Conservation (phyloP, 2,797 vertebrate genomes). For the Xiphorhynchus erythropygius region DNA sequence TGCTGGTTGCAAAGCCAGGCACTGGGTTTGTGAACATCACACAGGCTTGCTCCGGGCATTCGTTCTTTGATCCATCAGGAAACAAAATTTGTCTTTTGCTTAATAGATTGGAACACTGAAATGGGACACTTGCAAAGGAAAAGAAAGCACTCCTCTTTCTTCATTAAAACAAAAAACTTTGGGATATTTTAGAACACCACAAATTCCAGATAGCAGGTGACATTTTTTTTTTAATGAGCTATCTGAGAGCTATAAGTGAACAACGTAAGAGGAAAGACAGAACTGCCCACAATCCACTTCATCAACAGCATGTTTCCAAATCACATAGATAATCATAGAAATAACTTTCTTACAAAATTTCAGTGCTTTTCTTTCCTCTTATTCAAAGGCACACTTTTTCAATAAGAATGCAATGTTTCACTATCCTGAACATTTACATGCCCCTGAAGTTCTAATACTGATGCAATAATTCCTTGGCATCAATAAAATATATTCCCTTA, state of each 20-base stretch:
- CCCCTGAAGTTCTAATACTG: conserved; percentile 27
- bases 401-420: conserved; percentile 3
- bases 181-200: background rate
- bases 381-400: background rate
- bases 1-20: background rate
- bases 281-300: background rate
- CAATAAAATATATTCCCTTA: conserved; percentile 53
- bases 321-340: background rate
- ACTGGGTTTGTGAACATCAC: background rate
- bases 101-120: background rate
- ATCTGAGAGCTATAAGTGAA: background rate
- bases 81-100: background rate
- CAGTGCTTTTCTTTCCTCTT: background rate
- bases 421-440: conserved; percentile 34
- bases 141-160: background rate
- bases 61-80: background rate
- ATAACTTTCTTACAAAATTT: background rate
- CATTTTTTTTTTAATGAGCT: background rate
- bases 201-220: background rate
- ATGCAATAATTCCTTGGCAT: conserved; percentile 61
- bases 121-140: background rate
- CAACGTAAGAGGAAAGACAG: background rate
- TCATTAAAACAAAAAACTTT: background rate
- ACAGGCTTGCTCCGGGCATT: background rate
- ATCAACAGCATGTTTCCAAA: background rate